Evolutionary conservation across 2,888 invertebrate genomes (phyloP).

Genomic region (Calliopum simillimum): DNA sequence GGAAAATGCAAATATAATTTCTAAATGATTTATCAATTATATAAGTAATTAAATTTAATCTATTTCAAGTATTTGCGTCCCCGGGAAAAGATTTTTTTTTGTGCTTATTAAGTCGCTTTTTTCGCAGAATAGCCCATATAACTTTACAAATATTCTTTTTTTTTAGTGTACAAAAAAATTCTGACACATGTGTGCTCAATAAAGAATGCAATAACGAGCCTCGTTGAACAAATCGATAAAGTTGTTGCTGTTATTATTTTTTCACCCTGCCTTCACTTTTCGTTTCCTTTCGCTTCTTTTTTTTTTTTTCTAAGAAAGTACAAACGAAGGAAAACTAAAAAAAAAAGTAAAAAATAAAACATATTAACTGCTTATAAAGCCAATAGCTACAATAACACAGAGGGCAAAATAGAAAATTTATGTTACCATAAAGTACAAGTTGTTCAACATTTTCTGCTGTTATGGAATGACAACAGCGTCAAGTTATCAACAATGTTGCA

Average conservation of each 20-base stretch:
- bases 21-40: too few species aligned
- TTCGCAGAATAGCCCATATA: too few species aligned
- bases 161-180: neutral
- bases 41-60: too few species aligned
- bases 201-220: constrained; percentile 55
- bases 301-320: neutral
- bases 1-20: too few species aligned
- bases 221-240: constrained; percentile 55
- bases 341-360: constrained; percentile 18
- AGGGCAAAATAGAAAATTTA: neutral
- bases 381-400: neutral
- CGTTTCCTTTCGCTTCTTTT: neutral
- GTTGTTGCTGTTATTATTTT: constrained; percentile 33
- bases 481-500: constrained; percentile 43
- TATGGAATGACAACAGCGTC: constrained; percentile 1
- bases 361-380: constrained; percentile 28
- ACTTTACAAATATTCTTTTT: too few species aligned
- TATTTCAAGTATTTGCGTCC: too few species aligned
- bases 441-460: constrained; percentile 5
- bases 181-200: constrained; percentile 40
- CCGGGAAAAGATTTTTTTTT: too few species aligned
- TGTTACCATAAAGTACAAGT: neutral
- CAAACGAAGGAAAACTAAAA: neutral
- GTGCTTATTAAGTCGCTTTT: too few species aligned
- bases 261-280: neutral